phyloP scores from a whole-genome alignment of 2,888 invertebrate genomes.

The Rotaria macrura region DNA sequence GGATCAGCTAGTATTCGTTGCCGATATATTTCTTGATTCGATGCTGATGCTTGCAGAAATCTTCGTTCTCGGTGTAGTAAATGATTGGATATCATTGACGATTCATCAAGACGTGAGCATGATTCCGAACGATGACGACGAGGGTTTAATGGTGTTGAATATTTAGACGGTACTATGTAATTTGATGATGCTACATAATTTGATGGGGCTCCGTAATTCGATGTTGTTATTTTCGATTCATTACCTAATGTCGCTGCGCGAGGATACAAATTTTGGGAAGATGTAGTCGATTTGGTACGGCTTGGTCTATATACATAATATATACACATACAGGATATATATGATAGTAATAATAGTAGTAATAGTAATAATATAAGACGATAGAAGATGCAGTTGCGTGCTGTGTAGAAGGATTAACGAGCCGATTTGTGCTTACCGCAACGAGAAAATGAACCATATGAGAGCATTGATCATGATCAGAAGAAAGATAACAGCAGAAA shows the following conservation, averaged over 20 bases:
- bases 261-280: not conserved
- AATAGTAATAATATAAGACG: not conserved
- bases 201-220: no score
- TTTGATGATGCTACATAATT: no score
- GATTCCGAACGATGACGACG: not conserved
- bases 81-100: not conserved
- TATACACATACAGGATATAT: not conserved
- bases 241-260: not conserved
- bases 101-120: not conserved
- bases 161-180: no score
- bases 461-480: conserved; percentile 10
- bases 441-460: conserved; percentile 11
- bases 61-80: not conserved
- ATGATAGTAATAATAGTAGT: not conserved
- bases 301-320: conserved; percentile 10
- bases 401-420: not conserved
- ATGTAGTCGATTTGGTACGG: not conserved
- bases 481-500: not conserved
- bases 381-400: conserved; percentile 2
- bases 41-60: not conserved
- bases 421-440: conserved; percentile 15
- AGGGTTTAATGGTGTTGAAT: not conserved
- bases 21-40: no score
- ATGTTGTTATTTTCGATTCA: not conserved
- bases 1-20: no score